Percentiles rank a stretch among this genome's conserved stretches.
These are phyloP conservation scores for Ophioninae sp. DNA, from an alignment of 2,888 invertebrate species.

Conservation along the genomic window DNA sequence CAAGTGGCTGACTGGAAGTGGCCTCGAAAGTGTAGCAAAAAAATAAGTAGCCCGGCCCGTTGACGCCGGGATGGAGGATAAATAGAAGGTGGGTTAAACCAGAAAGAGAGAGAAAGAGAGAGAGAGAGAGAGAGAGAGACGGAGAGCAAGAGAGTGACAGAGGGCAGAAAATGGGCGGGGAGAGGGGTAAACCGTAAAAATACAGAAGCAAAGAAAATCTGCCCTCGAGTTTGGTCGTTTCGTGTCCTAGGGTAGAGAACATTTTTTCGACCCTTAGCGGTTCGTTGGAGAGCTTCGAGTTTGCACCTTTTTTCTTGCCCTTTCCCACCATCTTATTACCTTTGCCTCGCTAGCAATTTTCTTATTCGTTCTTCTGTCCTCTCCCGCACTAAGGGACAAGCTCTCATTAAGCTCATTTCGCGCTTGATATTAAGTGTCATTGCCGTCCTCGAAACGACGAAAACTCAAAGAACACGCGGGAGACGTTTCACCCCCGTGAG, in stretches of 20 bases:
- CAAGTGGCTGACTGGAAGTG: constrained; percentile 71
- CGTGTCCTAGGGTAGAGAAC: constrained; percentile 61
- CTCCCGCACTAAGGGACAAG: constrained; percentile 67
- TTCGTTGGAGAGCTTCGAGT: constrained; percentile 38
- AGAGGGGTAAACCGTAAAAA: constrained; percentile 21
- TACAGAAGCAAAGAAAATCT: constrained; percentile 64
- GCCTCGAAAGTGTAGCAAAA: constrained; percentile 54
- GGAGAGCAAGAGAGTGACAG: constrained; percentile 21
- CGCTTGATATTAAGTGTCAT: constrained; percentile 72
- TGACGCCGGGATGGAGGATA: constrained; percentile 52
- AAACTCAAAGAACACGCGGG: constrained; percentile 55
- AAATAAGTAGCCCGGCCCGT: constrained; percentile 48
- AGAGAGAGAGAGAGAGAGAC: constrained; percentile 30
- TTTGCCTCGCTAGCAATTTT: constrained; percentile 62
- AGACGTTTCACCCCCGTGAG: constrained; percentile 22
- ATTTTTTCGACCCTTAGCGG: constrained; percentile 63
- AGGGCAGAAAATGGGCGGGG: constrained; percentile 6
- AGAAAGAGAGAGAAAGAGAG: constrained; percentile 12
- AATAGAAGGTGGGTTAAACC: constrained; percentile 46
- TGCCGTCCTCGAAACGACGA: constrained; percentile 45
- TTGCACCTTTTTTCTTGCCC: constrained; percentile 45
- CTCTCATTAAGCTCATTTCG: constrained; percentile 76
- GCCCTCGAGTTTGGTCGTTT: constrained; percentile 60
- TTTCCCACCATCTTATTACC: not conserved
- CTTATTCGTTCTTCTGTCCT: constrained; percentile 53